These are phyloP conservation scores for Drosophila burlai DNA, from an alignment of 1,140 invertebrate genomes.

Conservation along the genomic window DNA sequence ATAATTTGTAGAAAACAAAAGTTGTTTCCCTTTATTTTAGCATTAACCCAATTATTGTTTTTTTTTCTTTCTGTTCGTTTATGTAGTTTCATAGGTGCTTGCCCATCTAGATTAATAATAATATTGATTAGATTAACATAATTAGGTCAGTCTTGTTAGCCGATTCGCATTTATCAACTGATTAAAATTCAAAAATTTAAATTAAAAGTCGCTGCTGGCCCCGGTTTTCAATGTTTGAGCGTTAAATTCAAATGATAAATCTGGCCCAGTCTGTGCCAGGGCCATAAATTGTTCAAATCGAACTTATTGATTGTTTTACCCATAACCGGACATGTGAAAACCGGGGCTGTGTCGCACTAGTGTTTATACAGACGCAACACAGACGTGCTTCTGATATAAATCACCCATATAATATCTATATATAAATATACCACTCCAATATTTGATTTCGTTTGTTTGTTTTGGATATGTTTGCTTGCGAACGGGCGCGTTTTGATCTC, in stretches of 20 bases:
- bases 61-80: background rate
- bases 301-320: constrained; percentile 14
- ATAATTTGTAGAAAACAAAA: background rate
- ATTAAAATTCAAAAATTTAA: constrained; percentile 12
- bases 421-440: constrained; percentile 65
- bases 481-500: constrained; percentile 74
- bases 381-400: constrained; percentile 45
- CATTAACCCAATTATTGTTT: background rate
- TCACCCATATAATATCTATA: constrained; percentile 56
- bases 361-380: constrained; percentile 15
- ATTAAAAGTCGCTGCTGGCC: background rate
- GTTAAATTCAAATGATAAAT: constrained; percentile 1
- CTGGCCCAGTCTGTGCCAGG: background rate
- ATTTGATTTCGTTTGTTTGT: constrained; percentile 72
- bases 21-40: background rate
- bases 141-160: background rate
- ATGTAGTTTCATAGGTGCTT: background rate
- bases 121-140: background rate
- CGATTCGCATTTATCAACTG: constrained; percentile 5
- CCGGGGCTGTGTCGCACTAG: constrained; percentile 1
- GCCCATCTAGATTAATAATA: background rate
- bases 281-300: constrained; percentile 3
- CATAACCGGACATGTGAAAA: constrained; percentile 21
- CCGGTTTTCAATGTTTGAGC: constrained; percentile 16
- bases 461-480: constrained; percentile 54